Base-by-base conservation (phyloP, 2,888 invertebrate species). In the Aproaerema taeniolella region DNA sequence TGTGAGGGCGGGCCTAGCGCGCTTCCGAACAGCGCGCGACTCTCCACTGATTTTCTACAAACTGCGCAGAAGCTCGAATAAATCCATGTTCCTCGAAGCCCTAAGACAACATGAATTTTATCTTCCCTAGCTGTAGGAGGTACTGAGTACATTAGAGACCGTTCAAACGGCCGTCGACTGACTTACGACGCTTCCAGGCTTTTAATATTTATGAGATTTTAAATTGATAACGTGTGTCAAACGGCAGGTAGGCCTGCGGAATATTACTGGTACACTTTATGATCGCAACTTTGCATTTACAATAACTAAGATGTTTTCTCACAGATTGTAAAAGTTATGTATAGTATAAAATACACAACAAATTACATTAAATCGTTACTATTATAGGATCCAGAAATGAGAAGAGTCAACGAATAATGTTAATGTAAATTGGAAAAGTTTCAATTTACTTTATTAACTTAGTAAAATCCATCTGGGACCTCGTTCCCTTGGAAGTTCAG, bases 1-100 rank as follows among this genome's bases (percentile, higher is more conserved):
- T 43, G 68, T 58, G 78, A 70, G 69, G 77, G 78, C 74, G 75
- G 61, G 40, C 28, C 49, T 41, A 38, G 48, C 51, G 55, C 50
- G 58, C 63, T 61, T 58, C 61, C 44, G 61, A 60, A 57, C 51
- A 47, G 48, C 38, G 41, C 41, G 31, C 42, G 20, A 4, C 17
- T 20, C 25, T 7, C 31, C 26, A 39, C 34, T 33, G 39, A 39
- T 39, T 37, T 30, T 25, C 66, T 65, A 52, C 58, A 55, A 61
- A 53, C 52, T 46, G 47, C 37, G 53, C 53, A 57, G 62, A 60
- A 58, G 56, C 55, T 61, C 54, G 55, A 58, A 66, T 69, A 68
- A 71, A 68, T 67, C 57, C 60, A 56, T 61, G 65, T 65, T 61
- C 47, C 45, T 55, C 48, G 41, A 42, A 47, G 52, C 57, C n/a